Percentiles rank a stretch among this genome's conserved stretches.
Evolutionary conservation across 2,113 vertebrate genomes (phyloP).

Genomic region (Felis chaus): DNA sequence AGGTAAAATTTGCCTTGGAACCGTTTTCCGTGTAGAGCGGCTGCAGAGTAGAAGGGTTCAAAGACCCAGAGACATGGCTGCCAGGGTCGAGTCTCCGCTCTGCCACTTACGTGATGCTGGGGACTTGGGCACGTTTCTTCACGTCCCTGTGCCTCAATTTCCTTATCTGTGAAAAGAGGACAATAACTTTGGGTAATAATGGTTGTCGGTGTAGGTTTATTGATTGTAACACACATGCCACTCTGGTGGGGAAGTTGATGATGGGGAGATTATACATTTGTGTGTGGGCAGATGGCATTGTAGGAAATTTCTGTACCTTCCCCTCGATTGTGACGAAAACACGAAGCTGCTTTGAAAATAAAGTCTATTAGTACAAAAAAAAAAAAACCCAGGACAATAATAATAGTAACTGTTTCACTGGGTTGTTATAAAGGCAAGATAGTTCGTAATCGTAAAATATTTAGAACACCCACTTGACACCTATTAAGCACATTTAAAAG

Average conservation of each 20-base stretch:
- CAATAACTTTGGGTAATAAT: neutral
- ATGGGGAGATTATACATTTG: neutral
- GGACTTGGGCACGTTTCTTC: neutral
- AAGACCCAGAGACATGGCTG: neutral
- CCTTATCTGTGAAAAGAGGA: neutral
- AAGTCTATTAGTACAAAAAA: neutral
- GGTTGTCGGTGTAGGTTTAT: neutral
- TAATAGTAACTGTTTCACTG: neutral
- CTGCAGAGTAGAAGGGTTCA: neutral
- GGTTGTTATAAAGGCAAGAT: neutral
- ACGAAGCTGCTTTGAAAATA: neutral
- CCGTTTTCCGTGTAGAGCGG: neutral
- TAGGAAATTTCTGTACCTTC: neutral
- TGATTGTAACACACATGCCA: neutral
- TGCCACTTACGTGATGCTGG: fast-evolving
- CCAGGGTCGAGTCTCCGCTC: neutral
- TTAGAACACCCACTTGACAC: neutral
- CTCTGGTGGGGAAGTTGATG: too few relatives aligned
- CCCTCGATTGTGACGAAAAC: neutral
- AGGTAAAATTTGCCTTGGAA: neutral
- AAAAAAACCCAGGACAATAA: neutral
- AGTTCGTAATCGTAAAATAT: neutral
- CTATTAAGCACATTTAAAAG: neutral
- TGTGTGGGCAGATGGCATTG: too few relatives aligned
- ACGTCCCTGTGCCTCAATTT: neutral